phyloP scores from a whole-genome alignment of 1,140 invertebrate species.

The Calosoma granatense region DNA sequence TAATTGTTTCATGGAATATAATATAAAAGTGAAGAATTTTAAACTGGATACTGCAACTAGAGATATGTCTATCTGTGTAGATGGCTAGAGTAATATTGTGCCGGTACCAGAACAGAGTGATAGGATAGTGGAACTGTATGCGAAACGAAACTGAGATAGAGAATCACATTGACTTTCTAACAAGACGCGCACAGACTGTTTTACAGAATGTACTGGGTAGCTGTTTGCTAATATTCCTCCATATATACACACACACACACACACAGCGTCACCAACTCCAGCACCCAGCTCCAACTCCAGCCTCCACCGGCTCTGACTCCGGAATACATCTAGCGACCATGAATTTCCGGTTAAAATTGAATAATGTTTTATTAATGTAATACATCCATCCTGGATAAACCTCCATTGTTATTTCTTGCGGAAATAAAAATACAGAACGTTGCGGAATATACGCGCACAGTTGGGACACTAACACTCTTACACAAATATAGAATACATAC shows the following conservation, averaged over 20 bases:
- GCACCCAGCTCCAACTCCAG: background rate
- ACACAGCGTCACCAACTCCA: background rate
- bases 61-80: too few relatives aligned
- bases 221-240: background rate
- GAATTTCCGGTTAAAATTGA: constrained; percentile 22
- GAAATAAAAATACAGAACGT: constrained; percentile 3
- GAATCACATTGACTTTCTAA: background rate
- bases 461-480: too few relatives aligned
- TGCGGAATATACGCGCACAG: too few relatives aligned
- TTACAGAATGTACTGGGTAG: too few relatives aligned
- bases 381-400: constrained; percentile 8
- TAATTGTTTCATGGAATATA: too few relatives aligned
- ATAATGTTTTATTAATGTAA: constrained; percentile 17
- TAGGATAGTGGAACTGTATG: background rate
- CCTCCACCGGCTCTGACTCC: background rate
- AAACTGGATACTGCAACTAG: too few relatives aligned
- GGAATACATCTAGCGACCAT: constrained; percentile 15
- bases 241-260: background rate
- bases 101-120: background rate
- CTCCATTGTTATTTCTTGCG: constrained; percentile 5
- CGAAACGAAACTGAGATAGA: background rate
- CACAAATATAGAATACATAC: too few relatives aligned
- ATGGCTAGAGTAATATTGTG: too few relatives aligned
- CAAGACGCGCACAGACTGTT: background rate
- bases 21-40: too few relatives aligned